Percentiles rank a stretch among this genome's conserved stretches.
phyloP scores from a whole-genome alignment of 2,888 invertebrate species.

The Corythucha ciliata region DNA sequence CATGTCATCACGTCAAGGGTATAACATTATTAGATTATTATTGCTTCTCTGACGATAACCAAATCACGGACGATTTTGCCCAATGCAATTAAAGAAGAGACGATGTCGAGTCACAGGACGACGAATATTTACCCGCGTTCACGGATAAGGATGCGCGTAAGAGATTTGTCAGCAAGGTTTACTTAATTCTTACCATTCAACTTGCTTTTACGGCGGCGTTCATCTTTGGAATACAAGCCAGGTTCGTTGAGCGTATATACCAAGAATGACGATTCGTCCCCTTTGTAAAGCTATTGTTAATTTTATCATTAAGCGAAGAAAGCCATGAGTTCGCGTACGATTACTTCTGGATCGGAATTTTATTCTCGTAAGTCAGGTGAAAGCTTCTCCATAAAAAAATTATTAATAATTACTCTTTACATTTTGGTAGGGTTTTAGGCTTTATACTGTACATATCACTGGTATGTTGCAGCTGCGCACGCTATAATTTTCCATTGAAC shows the following conservation, averaged over 20 bases:
- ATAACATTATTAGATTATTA: too few relatives aligned
- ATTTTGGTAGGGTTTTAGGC: too few relatives aligned
- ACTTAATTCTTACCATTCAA: conserved; percentile 9
- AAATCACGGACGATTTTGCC: too few relatives aligned
- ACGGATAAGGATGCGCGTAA: conserved; percentile 13
- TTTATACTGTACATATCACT: background rate
- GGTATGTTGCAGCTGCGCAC: conserved; percentile 4
- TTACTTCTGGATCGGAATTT: conserved; percentile 15
- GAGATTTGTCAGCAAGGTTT: conserved; percentile 16
- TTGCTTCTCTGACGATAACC: too few relatives aligned
- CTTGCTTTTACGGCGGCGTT: conserved; percentile 7
- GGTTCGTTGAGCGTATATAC: background rate
- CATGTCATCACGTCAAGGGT: too few relatives aligned
- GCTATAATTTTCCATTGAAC: conserved; percentile 10
- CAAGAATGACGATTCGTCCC: background rate
- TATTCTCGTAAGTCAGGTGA: too few relatives aligned
- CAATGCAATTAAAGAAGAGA: too few relatives aligned
- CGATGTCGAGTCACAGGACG: too few relatives aligned
- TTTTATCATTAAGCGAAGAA: conserved; percentile 5
- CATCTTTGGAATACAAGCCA: conserved; percentile 3
- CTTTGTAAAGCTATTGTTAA: background rate
- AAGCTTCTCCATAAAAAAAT: background rate
- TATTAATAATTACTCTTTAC: background rate
- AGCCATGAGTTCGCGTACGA: conserved; percentile 11
- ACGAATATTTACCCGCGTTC: background rate